A percentile compares a stretch with the other conserved stretches of the same genome.
phyloP scores from a whole-genome alignment of 2,888 invertebrate genomes.

The Chesias legatella region DNA sequence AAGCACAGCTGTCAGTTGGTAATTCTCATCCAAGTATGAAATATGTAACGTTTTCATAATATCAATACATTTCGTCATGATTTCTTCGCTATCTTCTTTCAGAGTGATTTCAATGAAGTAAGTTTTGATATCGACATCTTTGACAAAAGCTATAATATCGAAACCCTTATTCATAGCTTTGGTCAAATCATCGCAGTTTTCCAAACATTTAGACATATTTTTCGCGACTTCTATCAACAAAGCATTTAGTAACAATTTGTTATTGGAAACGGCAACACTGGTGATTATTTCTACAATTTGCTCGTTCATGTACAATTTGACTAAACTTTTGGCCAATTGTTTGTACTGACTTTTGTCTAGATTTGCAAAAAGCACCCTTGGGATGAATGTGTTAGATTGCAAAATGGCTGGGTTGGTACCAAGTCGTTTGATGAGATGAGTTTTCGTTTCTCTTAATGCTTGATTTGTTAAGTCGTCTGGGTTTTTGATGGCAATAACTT shows the following conservation, averaged over 20 bases:
- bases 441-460: slow-evolving; percentile 40
- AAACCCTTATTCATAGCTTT: slow-evolving; percentile 59
- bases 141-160: slow-evolving; percentile 45
- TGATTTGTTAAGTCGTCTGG: slow-evolving; percentile 24
- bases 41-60: slow-evolving; percentile 55
- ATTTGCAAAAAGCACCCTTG: slow-evolving; percentile 49
- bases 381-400: slow-evolving; percentile 39
- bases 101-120: slow-evolving; percentile 43
- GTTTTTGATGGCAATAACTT: slow-evolving; percentile 39
- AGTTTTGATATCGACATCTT: slow-evolving; percentile 41
- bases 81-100: slow-evolving; percentile 37
- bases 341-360: slow-evolving; percentile 52
- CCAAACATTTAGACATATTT: slow-evolving; percentile 50
- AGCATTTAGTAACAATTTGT: slow-evolving; percentile 49
- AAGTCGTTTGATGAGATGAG: slow-evolving; percentile 54
- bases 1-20: slow-evolving; percentile 61
- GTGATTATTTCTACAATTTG: slow-evolving; percentile 40
- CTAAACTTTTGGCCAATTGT: slow-evolving; percentile 50
- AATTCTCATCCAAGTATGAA: slow-evolving; percentile 62
- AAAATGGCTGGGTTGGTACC: slow-evolving; percentile 38
- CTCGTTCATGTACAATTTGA: slow-evolving; percentile 45
- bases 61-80: slow-evolving; percentile 45
- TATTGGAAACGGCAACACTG: slow-evolving; percentile 43
- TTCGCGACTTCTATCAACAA: slow-evolving; percentile 55
- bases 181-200: slow-evolving; percentile 47